Conservation (phyloP, 2,888 invertebrate genomes). For the Epinotia nisella region DNA sequence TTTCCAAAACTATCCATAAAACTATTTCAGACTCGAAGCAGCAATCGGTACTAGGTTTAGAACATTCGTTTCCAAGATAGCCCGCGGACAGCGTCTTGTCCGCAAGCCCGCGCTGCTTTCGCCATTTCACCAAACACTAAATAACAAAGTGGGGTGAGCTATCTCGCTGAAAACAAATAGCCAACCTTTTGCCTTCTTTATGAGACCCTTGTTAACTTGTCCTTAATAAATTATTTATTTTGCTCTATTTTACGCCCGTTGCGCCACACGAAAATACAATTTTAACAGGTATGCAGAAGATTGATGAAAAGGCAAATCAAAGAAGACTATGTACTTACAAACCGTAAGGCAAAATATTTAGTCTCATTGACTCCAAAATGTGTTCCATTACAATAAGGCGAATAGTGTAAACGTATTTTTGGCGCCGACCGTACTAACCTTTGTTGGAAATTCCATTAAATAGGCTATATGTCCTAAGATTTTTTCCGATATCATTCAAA, state of each 20-base stretch:
- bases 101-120: slow-evolving; percentile 29
- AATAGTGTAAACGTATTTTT: no score
- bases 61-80: slow-evolving; percentile 34
- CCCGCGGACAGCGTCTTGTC: slow-evolving; percentile 36
- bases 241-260: slow-evolving; percentile 48
- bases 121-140: slow-evolving; percentile 67
- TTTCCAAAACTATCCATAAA: no score
- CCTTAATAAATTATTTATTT: slow-evolving; percentile 84
- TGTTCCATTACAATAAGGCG: no score
- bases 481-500: no score
- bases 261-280: slow-evolving; percentile 27
- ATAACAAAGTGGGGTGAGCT: slow-evolving; percentile 78
- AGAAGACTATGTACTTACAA: not conserved
- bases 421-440: no score
- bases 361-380: not conserved
- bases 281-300: slow-evolving; percentile 36
- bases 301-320: slow-evolving; percentile 34
- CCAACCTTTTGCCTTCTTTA: slow-evolving; percentile 84
- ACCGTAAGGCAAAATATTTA: not conserved
- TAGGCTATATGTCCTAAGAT: no score
- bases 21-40: slow-evolving; percentile 1
- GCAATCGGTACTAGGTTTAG: slow-evolving; percentile 12
- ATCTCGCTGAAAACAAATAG: slow-evolving; percentile 81
- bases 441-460: no score
- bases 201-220: slow-evolving; percentile 84